Conservation (phyloP, 2,888 invertebrate species). For the Willowsia nigromaculata region DNA sequence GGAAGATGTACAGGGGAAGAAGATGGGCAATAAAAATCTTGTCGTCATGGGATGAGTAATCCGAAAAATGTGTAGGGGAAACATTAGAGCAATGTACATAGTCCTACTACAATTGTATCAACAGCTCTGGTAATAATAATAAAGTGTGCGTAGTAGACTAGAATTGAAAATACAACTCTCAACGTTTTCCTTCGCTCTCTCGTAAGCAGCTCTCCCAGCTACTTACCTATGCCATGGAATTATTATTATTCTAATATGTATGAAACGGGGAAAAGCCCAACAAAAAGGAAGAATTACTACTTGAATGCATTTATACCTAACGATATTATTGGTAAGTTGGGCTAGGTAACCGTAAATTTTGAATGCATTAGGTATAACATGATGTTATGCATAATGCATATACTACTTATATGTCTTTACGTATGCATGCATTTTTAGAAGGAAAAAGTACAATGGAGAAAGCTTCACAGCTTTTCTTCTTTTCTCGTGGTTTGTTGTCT, state of each 20-base stretch:
- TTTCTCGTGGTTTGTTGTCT: neutral
- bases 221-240: neutral
- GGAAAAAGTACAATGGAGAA: neutral
- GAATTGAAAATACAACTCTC: too few relatives aligned
- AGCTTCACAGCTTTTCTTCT: neutral
- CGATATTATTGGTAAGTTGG: neutral
- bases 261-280: neutral
- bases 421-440: neutral
- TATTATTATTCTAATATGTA: neutral
- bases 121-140: neutral
- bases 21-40: constrained; percentile 36
- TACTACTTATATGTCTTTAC: too few relatives aligned
- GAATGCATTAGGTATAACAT: neutral
- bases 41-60: constrained; percentile 43
- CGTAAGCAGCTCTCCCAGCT: too few relatives aligned
- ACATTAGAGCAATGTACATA: neutral
- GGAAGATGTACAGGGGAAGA: neutral
- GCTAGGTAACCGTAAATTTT: neutral
- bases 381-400: neutral
- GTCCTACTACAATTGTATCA: neutral
- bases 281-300: neutral
- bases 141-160: neutral
- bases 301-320: neutral
- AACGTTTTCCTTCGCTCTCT: neutral
- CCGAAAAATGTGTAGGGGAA: constrained; percentile 12